A percentile compares a stretch with the other conserved stretches of the same genome.
These are phyloP conservation scores for Bufotes viridis DNA, from an alignment of 2,797 vertebrate species.

Conservation along the genomic window DNA sequence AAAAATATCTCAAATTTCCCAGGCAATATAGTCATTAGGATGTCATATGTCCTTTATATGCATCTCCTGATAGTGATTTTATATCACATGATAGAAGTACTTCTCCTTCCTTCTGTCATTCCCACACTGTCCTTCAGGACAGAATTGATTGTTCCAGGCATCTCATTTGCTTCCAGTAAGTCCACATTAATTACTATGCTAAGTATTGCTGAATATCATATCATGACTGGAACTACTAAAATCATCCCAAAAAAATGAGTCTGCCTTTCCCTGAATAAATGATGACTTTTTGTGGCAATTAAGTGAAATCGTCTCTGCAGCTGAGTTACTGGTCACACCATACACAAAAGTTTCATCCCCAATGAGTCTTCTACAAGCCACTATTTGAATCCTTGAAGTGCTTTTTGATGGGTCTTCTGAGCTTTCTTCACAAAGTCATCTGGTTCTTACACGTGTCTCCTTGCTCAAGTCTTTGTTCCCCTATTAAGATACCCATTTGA, in stretches of 20 bases:
- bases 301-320: constrained; percentile 7
- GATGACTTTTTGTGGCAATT: constrained; percentile 41
- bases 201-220: constrained; percentile 19
- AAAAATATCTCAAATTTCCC: too few species aligned
- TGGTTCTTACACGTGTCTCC: constrained; percentile 17
- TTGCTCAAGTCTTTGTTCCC: constrained; percentile 26
- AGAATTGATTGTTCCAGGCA: constrained; percentile 19
- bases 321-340: background rate
- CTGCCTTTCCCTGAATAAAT: constrained; percentile 41
- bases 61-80: background rate
- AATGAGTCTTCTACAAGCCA: background rate
- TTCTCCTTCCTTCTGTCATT: constrained; percentile 17
- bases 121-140: constrained; percentile 34
- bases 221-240: constrained; percentile 44
- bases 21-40: background rate
- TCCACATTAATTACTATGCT: constrained; percentile 39
- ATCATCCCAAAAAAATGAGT: constrained; percentile 33
- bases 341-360: background rate
- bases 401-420: constrained; percentile 16
- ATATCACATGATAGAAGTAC: background rate
- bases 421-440: constrained; percentile 1
- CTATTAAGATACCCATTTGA: constrained; percentile 9
- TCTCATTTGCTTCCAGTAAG: constrained; percentile 52
- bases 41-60: background rate
- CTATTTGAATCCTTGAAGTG: constrained; percentile 15